Evolutionary conservation across 2,113 vertebrate species (phyloP), one percentile per base, ranked within the genome.

Genomic region (Sterrhoptilus dennistouni): DNA sequence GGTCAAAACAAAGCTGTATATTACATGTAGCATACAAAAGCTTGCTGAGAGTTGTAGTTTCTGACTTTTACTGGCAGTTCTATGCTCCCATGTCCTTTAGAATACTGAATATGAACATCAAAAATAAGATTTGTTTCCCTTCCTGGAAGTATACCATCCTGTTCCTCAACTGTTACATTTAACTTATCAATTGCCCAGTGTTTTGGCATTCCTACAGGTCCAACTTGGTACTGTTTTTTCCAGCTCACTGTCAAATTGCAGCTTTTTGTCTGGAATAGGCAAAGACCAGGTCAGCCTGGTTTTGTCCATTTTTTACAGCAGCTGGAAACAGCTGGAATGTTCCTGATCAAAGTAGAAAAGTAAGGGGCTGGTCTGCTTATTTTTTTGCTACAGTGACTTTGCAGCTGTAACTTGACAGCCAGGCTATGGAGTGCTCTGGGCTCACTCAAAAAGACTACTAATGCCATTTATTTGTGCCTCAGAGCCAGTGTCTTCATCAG

Each of bases 401-500:
- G 31, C 59, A 89, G 64, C 36, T 86, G 40, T 56, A 61, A 29
- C 20, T 80, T 83, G 54, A 53, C 33, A 45, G 29, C 36, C 18
- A 27, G 42, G 13, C 78, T 77, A 11, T 65, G 36, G 23, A 28
- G 57, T 61, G 29, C 54, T 70, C 40, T 70, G 59, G 35, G 35
- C 42, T 69, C 0, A 0, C 27, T 60, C n/a, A 53, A 3, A 80
- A 87, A 75, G 22, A 33, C 12, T 36, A 8, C 22, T 45, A 13
- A 36, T 36, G 40, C 31, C 38, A 18, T 69, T 91, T 92, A 36
- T 57, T 90, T 78, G 66, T 80, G 61, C n/a, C 33, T 75, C 33
- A 57, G 57, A 66, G 78, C 23, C 3, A 10, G 38, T 49, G 9
- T 49, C 40, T 78, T 77, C 40, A 68, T 31, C 24, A 31, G 24